A percentile compares a stretch with the other conserved stretches of the same genome.
Evolutionary conservation across 2,888 invertebrate genomes (phyloP).

Genomic region (Nudaria mundana): DNA sequence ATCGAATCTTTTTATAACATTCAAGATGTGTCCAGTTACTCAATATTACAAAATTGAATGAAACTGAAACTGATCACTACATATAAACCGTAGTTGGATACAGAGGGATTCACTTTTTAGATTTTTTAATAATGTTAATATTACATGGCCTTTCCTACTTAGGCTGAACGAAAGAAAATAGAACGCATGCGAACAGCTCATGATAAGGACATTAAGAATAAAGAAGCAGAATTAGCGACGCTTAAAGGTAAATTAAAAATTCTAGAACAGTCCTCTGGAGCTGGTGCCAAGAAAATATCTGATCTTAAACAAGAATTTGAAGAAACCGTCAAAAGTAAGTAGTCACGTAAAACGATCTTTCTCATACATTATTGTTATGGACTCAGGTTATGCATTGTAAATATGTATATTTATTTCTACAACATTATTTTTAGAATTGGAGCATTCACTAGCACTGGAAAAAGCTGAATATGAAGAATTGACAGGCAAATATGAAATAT

Average conservation of each 20-base stretch:
- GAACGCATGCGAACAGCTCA: slow-evolving; percentile 85
- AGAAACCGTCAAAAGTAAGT: slow-evolving; percentile 85
- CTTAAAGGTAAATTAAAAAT: slow-evolving; percentile 87
- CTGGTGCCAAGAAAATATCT: slow-evolving; percentile 83
- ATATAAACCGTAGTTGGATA: no score
- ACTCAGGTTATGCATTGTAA: no score
- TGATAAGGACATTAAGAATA: slow-evolving; percentile 88
- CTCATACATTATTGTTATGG: not conserved
- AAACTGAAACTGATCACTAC: no score
- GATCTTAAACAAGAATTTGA: slow-evolving; percentile 86
- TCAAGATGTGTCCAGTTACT: no score
- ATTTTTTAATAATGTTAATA: not conserved
- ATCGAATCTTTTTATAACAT: no score
- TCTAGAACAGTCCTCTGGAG: slow-evolving; percentile 82
- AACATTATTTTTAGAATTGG: slow-evolving; percentile 78
- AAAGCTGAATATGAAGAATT: slow-evolving; percentile 89
- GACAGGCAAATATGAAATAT: slow-evolving; percentile 89
- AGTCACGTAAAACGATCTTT: not conserved
- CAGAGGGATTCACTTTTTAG: not conserved
- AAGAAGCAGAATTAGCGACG: slow-evolving; percentile 88
- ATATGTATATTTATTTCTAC: no score
- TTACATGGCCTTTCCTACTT: slow-evolving; percentile 16
- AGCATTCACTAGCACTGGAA: slow-evolving; percentile 84
- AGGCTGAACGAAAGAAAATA: slow-evolving; percentile 84
- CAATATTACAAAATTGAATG: no score